phyloP scores from a whole-genome alignment of 2,888 invertebrate genomes.

The Leucania comma region DNA sequence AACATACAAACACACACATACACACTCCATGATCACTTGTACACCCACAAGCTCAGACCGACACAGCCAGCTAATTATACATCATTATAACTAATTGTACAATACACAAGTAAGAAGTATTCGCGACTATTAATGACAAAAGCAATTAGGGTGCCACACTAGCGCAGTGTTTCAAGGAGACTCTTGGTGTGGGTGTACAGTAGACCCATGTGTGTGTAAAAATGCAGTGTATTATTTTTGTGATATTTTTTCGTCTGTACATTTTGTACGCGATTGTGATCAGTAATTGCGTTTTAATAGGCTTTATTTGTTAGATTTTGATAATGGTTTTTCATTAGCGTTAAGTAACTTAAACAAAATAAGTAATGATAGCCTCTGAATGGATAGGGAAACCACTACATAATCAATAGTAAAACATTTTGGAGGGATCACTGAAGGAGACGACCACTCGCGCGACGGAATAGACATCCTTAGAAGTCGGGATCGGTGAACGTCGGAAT shows the following conservation, averaged over 20 bases:
- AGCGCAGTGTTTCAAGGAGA: conserved; percentile 63
- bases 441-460: too few relatives aligned
- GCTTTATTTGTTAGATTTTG: conserved; percentile 17
- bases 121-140: conserved; percentile 90
- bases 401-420: not conserved
- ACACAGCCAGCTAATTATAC: conserved; percentile 85
- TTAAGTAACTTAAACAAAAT: too few relatives aligned
- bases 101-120: conserved; percentile 89
- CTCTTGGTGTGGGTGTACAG: conserved; percentile 38
- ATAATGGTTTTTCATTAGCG: conserved; percentile 1
- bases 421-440: not conserved
- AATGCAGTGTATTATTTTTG: conserved; percentile 51
- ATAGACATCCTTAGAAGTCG: too few relatives aligned
- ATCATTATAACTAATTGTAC: conserved; percentile 90
- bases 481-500: too few relatives aligned
- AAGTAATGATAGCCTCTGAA: too few relatives aligned
- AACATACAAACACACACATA: conserved; percentile 46
- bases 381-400: too few relatives aligned
- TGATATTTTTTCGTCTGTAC: conserved; percentile 48
- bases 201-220: conserved; percentile 31
- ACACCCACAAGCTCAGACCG: conserved; percentile 67
- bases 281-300: conserved; percentile 57
- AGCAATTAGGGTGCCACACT: conserved; percentile 89
- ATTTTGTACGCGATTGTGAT: conserved; percentile 38
- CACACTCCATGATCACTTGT: conserved; percentile 8